Percentiles rank a stretch among this genome's conserved stretches.
Evolutionary conservation across 2,888 invertebrate genomes (phyloP).

Genomic region (Coelinius sp.): DNA sequence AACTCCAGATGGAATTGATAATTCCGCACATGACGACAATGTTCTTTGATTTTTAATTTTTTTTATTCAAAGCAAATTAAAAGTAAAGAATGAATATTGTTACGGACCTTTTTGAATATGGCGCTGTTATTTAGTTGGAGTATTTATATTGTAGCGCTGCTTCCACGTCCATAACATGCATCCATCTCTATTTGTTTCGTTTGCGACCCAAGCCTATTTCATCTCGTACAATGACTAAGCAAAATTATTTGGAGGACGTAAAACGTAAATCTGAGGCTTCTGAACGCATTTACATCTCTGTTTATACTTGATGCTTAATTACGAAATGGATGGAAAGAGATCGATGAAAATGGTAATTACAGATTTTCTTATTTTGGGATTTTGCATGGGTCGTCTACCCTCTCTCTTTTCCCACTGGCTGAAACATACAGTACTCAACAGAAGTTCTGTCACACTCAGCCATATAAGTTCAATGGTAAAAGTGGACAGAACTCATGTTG

Average conservation of each 20-base stretch:
- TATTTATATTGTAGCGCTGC: no score
- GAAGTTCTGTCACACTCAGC: no score
- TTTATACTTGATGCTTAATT: constrained; percentile 47
- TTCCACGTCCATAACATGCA: no score
- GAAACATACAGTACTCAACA: background rate
- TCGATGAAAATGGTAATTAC: constrained; percentile 63
- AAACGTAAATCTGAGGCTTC: constrained; percentile 55
- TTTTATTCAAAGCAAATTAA: no score
- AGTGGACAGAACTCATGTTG: no score
- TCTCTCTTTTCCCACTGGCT: background rate
- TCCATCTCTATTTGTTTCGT: no score
- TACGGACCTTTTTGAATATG: no score
- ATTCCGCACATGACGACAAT: constrained; percentile 16
- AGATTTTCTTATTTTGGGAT: background rate
- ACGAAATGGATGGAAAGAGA: constrained; percentile 58
- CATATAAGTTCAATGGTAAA: no score
- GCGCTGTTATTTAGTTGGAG: no score
- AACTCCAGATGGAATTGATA: constrained; percentile 63
- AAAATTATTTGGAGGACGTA: constrained; percentile 57
- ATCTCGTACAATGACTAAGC: constrained; percentile 64
- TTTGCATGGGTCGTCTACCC: background rate
- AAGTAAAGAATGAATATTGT: no score
- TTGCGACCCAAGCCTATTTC: background rate
- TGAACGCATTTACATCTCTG: constrained; percentile 42
- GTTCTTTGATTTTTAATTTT: no score